Evolutionary conservation across 1,140 invertebrate genomes (phyloP).

Genomic region (Drosophila sp.): DNA sequence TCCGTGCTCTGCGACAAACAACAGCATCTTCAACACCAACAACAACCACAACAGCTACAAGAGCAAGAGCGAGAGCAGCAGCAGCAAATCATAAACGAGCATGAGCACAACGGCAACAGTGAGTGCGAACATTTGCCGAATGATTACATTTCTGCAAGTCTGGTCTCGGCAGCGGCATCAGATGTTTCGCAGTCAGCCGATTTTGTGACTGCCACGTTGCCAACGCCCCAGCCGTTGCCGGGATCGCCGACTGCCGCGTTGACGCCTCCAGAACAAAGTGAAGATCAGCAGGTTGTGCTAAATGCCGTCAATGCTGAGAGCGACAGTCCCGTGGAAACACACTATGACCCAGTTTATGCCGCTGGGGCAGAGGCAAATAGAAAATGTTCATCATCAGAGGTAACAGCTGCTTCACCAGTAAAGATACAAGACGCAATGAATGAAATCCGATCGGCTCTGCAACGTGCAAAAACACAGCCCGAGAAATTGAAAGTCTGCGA

Average conservation of each 20-base stretch:
- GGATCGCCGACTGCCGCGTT: conserved; percentile 53
- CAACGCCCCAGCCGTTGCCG: conserved; percentile 44
- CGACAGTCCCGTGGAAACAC: conserved; percentile 28
- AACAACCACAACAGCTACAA: conserved; percentile 44
- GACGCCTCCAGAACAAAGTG: conserved; percentile 13
- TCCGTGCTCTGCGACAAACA: conserved; percentile 72
- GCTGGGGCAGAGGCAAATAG: conserved; percentile 33
- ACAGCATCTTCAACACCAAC: conserved; percentile 14
- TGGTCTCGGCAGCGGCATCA: background rate
- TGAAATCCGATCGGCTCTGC: conserved; percentile 92
- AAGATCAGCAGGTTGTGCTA: conserved; percentile 1
- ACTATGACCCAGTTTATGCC: conserved; percentile 65
- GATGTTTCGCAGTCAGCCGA: conserved; percentile 17
- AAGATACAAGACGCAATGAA: conserved; percentile 90
- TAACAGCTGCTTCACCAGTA: conserved; percentile 52
- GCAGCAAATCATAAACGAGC: too few species aligned
- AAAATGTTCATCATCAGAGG: conserved; percentile 8
- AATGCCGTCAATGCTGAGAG: conserved; percentile 33
- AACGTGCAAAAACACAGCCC: conserved; percentile 87
- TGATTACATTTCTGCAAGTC: conserved; percentile 58
- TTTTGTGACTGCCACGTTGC: background rate
- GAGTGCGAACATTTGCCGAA: conserved; percentile 58
- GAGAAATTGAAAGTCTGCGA: conserved; percentile 81
- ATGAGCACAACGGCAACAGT: conserved; percentile 22
- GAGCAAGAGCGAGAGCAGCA: conserved; percentile 24